Base-by-base conservation (phyloP, 2,113 vertebrate genomes). In the Oreamnos americanus region DNA sequence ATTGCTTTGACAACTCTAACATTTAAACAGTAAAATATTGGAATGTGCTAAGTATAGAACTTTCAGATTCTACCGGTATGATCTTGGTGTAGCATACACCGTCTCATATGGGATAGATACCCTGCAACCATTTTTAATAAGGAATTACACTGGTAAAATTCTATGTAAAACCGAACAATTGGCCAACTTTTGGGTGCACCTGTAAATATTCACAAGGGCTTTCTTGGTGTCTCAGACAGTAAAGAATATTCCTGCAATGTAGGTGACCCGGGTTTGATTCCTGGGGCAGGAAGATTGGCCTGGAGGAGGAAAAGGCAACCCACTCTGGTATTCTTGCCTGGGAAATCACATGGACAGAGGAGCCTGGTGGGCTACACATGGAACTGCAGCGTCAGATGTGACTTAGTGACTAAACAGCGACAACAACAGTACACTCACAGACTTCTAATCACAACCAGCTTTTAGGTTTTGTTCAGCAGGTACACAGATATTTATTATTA, bases 61-160 rank as follows among this genome's bases (percentile, higher is more conserved):
- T 94, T 92, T 53, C 36, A 33, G 23, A 88, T 88, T 87, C 81
- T 43, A 23, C 12, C 7, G 5, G 3, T 30, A 49, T 26, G 19
- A 78, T 87, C 21, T 12, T 87, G 33, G 45, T 87, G 4, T n/a
- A n/a, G 53, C 23, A 39, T 25, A 53, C 1, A 6, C 16, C 51
- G 0, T 79, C 21, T 62, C 33, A 23, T 30, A 21, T 5, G 94
- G 49, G 79, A 94, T 30, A 95, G 74, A 33, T 74, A 85, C 67
- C 60, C 57, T 45, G 49, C 4, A 84, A 81, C 36, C 13, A 96
- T 95, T 94, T 96, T 82, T 87, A 81, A 97, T 84, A 39, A 83
- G 26, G 57, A 83, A 26, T 57, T 87, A 62, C 47, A 83, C 92
- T 71, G 64, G 21, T 83, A 90, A 62, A 36, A 10, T 81, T 92